Evolutionary conservation across 2,888 invertebrate genomes (phyloP).

Genomic region (Eulithis prunata): DNA sequence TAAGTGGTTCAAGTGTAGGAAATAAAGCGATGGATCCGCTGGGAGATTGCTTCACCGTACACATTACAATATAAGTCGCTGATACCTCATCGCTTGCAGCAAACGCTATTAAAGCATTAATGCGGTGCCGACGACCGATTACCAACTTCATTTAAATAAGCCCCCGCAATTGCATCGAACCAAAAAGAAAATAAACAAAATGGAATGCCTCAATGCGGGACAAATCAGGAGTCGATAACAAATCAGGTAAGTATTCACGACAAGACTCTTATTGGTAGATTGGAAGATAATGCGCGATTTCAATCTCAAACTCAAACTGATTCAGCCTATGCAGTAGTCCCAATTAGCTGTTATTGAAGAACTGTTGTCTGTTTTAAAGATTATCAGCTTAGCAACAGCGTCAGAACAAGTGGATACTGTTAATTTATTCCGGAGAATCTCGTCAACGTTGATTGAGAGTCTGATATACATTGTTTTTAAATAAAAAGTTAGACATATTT

Average conservation of each 20-base stretch:
- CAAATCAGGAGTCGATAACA: slow-evolving; percentile 42
- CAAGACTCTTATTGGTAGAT: slow-evolving; percentile 38
- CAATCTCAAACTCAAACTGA: slow-evolving; percentile 25
- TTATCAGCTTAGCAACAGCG: slow-evolving; percentile 9
- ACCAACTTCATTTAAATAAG: slow-evolving; percentile 67
- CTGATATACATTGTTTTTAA: background rate
- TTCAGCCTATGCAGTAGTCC: slow-evolving; percentile 19
- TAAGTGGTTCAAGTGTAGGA: slow-evolving; percentile 41
- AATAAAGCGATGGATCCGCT: slow-evolving; percentile 26
- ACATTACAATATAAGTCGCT: slow-evolving; percentile 30
- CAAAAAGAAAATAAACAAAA: slow-evolving; percentile 49
- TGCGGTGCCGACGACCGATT: slow-evolving; percentile 65
- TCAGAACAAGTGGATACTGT: slow-evolving; percentile 4
- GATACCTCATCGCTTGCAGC: slow-evolving; percentile 43
- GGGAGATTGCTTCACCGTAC: slow-evolving; percentile 15
- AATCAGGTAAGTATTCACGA: slow-evolving; percentile 39
- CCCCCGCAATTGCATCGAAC: slow-evolving; percentile 59
- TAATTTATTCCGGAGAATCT: background rate
- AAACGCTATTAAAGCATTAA: slow-evolving; percentile 52
- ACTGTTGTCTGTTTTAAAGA: slow-evolving; percentile 21
- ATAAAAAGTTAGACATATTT: background rate
- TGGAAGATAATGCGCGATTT: slow-evolving; percentile 29
- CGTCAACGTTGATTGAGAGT: background rate
- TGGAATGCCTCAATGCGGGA: slow-evolving; percentile 44
- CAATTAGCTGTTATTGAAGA: slow-evolving; percentile 30